Conservation (phyloP, 2,888 invertebrate species). For the Corythucha ciliata region DNA sequence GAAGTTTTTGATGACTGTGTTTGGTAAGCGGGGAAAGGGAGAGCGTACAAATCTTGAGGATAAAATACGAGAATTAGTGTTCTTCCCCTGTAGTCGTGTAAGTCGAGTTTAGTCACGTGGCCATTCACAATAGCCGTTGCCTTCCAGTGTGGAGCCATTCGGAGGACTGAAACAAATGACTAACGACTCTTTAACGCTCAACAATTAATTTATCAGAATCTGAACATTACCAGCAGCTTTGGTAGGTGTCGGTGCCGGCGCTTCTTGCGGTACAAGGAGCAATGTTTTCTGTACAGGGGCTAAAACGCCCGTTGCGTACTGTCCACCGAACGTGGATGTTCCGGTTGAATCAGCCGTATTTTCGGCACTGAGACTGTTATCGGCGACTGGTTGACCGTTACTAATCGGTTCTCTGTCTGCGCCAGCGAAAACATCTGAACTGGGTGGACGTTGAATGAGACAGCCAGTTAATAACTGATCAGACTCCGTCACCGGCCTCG, state of each 20-base stretch:
- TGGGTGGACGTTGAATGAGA: no score
- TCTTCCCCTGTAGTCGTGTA: conserved; percentile 36
- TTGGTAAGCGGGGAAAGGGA: no score
- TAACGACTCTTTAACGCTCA: neutral
- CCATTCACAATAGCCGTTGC: conserved; percentile 38
- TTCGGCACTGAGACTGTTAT: no score
- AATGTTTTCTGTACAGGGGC: conserved; percentile 13
- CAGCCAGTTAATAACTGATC: no score
- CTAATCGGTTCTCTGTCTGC: no score
- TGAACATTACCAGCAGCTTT: conserved; percentile 8
- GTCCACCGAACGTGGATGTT: no score
- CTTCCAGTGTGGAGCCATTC: conserved; percentile 37
- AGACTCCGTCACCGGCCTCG: no score
- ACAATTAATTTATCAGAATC: neutral
- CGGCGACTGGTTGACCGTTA: no score
- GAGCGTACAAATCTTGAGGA: conserved; percentile 38
- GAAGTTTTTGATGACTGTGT: no score
- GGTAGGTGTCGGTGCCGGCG: neutral
- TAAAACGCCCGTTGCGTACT: conserved; percentile 16
- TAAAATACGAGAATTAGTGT: conserved; percentile 38
- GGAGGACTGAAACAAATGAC: conserved; percentile 34
- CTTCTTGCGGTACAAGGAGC: no score
- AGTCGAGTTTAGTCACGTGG: conserved; percentile 36
- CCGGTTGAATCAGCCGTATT: no score
- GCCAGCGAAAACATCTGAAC: no score